Conservation (phyloP, 2,888 invertebrate genomes). For the Callimorpha dominula region DNA sequence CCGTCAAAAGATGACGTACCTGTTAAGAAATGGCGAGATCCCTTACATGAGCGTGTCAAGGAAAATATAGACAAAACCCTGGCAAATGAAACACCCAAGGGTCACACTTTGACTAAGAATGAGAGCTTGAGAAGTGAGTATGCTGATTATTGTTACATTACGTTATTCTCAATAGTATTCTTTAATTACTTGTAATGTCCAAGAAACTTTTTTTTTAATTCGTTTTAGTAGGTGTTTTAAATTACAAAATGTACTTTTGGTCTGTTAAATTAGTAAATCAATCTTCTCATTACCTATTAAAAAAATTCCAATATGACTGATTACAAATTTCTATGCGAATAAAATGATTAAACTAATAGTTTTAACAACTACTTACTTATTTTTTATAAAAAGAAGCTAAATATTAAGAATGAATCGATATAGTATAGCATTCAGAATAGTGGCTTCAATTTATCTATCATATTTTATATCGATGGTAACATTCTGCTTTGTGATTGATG, state of each 20-base stretch:
- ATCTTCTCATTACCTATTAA: no score
- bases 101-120: constrained; percentile 84
- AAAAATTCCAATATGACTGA: background rate
- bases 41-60: constrained; percentile 82
- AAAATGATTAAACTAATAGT: no score
- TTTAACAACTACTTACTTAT: no score
- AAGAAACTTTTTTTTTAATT: no score
- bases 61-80: constrained; percentile 85
- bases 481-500: background rate
- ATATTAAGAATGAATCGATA: background rate
- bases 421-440: background rate
- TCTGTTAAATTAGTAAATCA: background rate
- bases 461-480: background rate
- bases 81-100: constrained; percentile 81
- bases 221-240: no score
- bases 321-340: no score
- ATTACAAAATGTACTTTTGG: no score
- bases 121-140: constrained; percentile 85
- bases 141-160: background rate
- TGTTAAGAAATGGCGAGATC: constrained; percentile 84
- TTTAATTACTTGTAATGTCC: no score
- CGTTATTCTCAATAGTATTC: no score
- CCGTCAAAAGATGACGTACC: constrained; percentile 81
- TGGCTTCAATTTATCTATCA: background rate
- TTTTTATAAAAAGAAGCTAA: no score